Evolutionary conservation across 2,888 invertebrate genomes (phyloP).

Genomic region (Epirrhoe alternata): DNA sequence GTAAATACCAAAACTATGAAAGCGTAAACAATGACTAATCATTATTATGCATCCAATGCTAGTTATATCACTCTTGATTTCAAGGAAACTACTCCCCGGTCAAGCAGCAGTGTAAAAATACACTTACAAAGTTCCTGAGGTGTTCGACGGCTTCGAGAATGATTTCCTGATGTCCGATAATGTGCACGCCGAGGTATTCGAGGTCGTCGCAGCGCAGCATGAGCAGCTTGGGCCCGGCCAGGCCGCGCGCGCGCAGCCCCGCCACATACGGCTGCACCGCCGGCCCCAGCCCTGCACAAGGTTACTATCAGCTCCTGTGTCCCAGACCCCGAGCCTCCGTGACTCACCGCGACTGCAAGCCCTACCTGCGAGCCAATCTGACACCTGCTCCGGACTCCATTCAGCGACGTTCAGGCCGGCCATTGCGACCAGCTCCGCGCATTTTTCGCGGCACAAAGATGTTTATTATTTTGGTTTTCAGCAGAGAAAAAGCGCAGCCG

Average conservation of each 20-base stretch:
- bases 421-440: conserved; percentile 58
- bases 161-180: conserved; percentile 97
- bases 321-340: conserved; percentile 30
- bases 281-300: conserved; percentile 89
- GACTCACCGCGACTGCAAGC: conserved; percentile 53
- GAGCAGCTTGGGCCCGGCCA: conserved; percentile 93
- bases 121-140: conserved; percentile 93
- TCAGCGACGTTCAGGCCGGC: conserved; percentile 88
- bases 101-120: background rate
- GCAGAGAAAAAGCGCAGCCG: conserved; percentile 32
- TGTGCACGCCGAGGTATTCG: conserved; percentile 92
- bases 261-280: conserved; percentile 92
- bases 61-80: conserved; percentile 11
- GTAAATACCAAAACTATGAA: background rate
- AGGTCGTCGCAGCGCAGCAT: conserved; percentile 95
- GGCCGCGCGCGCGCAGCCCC: conserved; percentile 91
- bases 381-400: conserved; percentile 96
- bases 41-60: conserved; percentile 10
- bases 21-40: conserved; percentile 8
- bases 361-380: conserved; percentile 95
- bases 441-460: conserved; percentile 53
- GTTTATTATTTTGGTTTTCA: conserved; percentile 41
- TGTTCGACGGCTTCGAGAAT: conserved; percentile 96
- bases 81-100: background rate
- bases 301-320: conserved; percentile 30